Conservation (phyloP, 2,797 vertebrate genomes). For the Sternotherus odoratus region DNA sequence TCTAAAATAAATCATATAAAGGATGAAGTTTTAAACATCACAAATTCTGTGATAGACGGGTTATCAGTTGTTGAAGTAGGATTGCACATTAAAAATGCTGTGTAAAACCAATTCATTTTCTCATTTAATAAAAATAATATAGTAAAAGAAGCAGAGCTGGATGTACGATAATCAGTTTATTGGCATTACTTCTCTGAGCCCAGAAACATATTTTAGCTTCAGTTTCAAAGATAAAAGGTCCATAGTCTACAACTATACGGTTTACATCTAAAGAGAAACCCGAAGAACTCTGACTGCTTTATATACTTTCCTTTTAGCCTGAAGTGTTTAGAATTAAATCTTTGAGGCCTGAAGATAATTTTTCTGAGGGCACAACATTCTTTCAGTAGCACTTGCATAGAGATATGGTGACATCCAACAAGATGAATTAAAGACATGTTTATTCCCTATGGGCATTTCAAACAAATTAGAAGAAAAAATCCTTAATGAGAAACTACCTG, state of each 20-base stretch:
- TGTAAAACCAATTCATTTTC: background rate
- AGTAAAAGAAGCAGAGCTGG: background rate
- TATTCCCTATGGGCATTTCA: background rate
- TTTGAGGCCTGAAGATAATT: background rate
- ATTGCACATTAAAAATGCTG: background rate
- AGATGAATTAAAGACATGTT: background rate
- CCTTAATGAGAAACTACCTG: background rate
- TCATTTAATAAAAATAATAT: background rate
- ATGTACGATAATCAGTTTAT: background rate
- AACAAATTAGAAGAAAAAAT: background rate
- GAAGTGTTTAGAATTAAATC: background rate
- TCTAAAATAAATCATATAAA: constrained; percentile 26
- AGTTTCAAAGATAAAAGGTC: background rate
- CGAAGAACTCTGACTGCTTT: background rate
- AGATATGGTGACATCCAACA: background rate
- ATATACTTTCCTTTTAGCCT: background rate
- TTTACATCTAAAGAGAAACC: background rate
- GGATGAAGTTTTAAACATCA: background rate
- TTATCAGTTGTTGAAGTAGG: background rate
- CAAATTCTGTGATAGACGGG: background rate
- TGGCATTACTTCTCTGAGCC: background rate
- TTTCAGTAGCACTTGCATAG: background rate
- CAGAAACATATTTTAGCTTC: background rate
- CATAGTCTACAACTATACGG: background rate
- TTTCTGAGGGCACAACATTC: background rate